These are phyloP conservation scores for Euwallacea similis DNA, from an alignment of 1,140 invertebrate genomes.

Conservation along the genomic window DNA sequence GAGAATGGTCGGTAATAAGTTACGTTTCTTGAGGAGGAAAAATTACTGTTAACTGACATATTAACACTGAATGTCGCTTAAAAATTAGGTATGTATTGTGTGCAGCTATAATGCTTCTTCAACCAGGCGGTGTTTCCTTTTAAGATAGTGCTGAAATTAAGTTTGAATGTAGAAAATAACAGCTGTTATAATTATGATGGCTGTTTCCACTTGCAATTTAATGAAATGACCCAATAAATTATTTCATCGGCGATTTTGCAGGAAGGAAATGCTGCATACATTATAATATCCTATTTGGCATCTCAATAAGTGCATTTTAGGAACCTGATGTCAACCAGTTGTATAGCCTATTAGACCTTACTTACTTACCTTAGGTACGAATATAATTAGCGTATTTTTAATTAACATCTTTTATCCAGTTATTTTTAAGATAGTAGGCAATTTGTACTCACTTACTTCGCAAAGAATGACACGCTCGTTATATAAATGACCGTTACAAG, in stretches of 20 bases:
- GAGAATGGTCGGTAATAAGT: slow-evolving; percentile 12
- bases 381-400: slow-evolving; percentile 3
- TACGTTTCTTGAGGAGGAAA: slow-evolving; percentile 8
- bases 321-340: neutral
- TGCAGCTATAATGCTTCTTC: too few relatives aligned
- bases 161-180: neutral
- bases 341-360: neutral
- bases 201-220: slow-evolving; percentile 4
- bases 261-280: slow-evolving; percentile 6
- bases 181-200: neutral
- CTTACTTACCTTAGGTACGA: neutral
- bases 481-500: neutral
- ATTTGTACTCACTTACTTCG: slow-evolving; percentile 13
- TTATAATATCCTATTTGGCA: neutral
- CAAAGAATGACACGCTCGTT: slow-evolving; percentile 8
- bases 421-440: slow-evolving; percentile 8
- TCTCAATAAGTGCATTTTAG: neutral
- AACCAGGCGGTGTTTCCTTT: too few relatives aligned
- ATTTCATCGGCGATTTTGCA: neutral
- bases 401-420: slow-evolving; percentile 6
- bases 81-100: too few relatives aligned
- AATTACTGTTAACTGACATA: slow-evolving; percentile 19
- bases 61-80: slow-evolving; percentile 8
- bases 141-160: too few relatives aligned
- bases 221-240: neutral